A percentile compares a stretch with the other conserved stretches of the same genome.
Conservation (phyloP, 2,113 vertebrate genomes). For the Phyllopteryx taeniolatus region DNA sequence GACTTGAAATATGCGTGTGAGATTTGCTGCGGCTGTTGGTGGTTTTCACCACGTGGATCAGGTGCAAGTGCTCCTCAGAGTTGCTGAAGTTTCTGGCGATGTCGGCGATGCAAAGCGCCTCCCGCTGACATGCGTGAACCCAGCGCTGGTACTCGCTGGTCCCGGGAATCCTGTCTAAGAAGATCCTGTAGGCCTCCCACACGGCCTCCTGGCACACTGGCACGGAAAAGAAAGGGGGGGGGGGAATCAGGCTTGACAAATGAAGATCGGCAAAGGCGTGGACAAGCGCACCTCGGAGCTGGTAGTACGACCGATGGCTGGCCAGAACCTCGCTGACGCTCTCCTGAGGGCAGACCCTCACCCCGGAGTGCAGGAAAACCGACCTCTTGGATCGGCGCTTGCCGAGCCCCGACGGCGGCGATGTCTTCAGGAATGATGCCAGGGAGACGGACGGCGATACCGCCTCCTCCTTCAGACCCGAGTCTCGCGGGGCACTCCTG, state of each 20-base stretch:
- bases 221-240: not conserved
- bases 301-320: constrained; percentile 86
- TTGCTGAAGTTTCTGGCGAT: constrained; percentile 88
- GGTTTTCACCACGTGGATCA: constrained; percentile 78
- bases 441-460: constrained; percentile 45
- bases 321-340: constrained; percentile 81
- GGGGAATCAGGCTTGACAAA: not conserved
- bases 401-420: constrained; percentile 60
- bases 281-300: constrained; percentile 79
- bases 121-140: constrained; percentile 84
- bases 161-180: constrained; percentile 87
- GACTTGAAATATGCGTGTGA: no score
- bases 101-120: constrained; percentile 84
- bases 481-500: constrained; percentile 50
- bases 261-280: not conserved
- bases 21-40: no score
- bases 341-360: constrained; percentile 86
- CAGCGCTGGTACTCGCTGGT: constrained; percentile 84
- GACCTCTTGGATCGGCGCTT: constrained; percentile 80
- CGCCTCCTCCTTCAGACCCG: constrained; percentile 61
- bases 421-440: constrained; percentile 60
- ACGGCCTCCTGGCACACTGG: constrained; percentile 94
- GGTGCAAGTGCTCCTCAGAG: constrained; percentile 82
- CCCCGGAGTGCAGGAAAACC: constrained; percentile 76
- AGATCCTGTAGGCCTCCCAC: constrained; percentile 93